Base-by-base conservation (phyloP, 2,113 vertebrate genomes). In the Oostethus manadensis region DNA sequence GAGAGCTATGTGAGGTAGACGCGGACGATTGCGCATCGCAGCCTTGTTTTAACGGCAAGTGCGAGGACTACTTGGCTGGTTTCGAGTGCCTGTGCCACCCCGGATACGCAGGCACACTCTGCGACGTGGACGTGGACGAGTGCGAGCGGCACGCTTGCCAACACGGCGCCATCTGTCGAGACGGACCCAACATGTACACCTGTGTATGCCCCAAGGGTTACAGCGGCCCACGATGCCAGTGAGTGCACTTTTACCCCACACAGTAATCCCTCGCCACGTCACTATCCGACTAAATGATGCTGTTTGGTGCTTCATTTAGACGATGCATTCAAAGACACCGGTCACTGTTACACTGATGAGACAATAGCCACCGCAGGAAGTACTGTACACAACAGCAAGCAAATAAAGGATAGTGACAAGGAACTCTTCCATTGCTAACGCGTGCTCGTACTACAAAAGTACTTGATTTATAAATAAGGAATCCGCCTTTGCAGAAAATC, bases 41-140 rank as follows among this genome's bases (percentile, higher is more conserved):
- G 55, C 93, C 93, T 0, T 98, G 96, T 0, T 66, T 84, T 5
- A 89, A 92, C 0, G 96, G 96, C 15, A 64, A 47, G 58, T 98
- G 95, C 40, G 77, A 68, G 0, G 89, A 92, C 1, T 82, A 73
- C 2, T 77, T 92, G 0, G 92, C 89, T 0, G 87, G 86, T 0
- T 98, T 93, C 26, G 85, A 91, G 79, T 98, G 96, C 16, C 74
- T 62, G 0, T 98, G 96, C 71, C 77, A 84, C 29, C 80, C 78
- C 0, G 96, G 95, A 0, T 96, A 91, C 38, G 76, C 69, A 0
- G 95, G 95, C 1, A 82, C 69, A 3, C 80, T 76, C 46, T 98
- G 96, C 10, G 88, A 92, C 8, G 84, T 87, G 67, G 88, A 94
- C 1, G 68, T 92, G 0, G 86, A 96, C 0, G 92, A 96, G 60